Evolutionary conservation across 2,888 invertebrate genomes (phyloP), one percentile per base, ranked within the genome.

Genomic region (Drosophila mercatorum): DNA sequence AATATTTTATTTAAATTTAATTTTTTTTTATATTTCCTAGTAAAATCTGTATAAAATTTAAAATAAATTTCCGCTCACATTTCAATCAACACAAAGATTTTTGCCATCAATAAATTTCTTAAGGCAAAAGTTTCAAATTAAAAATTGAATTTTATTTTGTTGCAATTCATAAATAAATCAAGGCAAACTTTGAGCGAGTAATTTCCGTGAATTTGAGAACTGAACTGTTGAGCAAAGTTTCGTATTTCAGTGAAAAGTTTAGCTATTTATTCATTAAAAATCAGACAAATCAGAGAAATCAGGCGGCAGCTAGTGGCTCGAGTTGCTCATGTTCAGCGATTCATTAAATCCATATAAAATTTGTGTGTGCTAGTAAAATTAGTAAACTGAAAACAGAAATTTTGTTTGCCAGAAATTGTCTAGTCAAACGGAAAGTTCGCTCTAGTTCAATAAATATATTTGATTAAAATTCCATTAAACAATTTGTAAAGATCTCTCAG

Each of bases 381-480:
- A 34, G 10, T 26, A 14, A 34, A 17, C 17, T 17, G 17, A 17
- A 36, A 12, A 12, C n/a, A 12, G 5, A 17, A 36, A 36, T 7
- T 17, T 34, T 36, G 36, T 36, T 51, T 51, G 17, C 3, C 49
- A 8, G 3, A 17, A 51, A 51, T 51, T 51, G 51, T 36, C 4
- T 12, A 36, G 36, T 36, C 51, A 12, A 12, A 51, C 5, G 36
- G 22, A 51, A 41, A 41, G 6, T 1, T 55, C 40, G 17, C 26
- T 28, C 6, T 26, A 41, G 40, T 28, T n/a, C 41, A 55, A 41
- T 26, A 55, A 55, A 55, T 14, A 11, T 2, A 17, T 55, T 55
- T 55, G 41, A 55, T 41, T 55, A 41, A 55, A 55, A 41, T 41
- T 41, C 55, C 41, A 55, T 55, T 55, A 31, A 53, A 8, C 22